Evolutionary conservation across 2,888 invertebrate genomes (phyloP).

Genomic region (Homarus gammarus): DNA sequence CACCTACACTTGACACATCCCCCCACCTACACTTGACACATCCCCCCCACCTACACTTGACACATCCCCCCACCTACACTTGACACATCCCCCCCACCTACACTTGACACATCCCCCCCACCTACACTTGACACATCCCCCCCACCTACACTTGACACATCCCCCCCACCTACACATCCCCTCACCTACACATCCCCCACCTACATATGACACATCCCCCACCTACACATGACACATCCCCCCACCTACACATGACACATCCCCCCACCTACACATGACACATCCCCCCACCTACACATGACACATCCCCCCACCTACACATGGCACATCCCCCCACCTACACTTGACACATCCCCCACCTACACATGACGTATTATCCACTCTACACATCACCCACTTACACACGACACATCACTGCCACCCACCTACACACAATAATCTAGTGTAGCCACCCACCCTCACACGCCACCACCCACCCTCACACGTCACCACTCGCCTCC

Average conservation of each 20-base stretch:
- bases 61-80: neutral
- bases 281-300: neutral
- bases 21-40: neutral
- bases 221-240: neutral
- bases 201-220: neutral
- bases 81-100: neutral
- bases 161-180: neutral
- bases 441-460: too few relatives aligned
- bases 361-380: too few relatives aligned
- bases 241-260: neutral
- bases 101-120: neutral
- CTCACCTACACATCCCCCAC: neutral
- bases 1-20: neutral
- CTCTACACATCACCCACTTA: too few relatives aligned
- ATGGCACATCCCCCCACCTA: neutral
- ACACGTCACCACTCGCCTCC: too few relatives aligned
- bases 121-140: neutral
- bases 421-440: too few relatives aligned
- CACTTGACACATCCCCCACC: neutral
- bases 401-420: too few relatives aligned
- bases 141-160: neutral
- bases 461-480: too few relatives aligned
- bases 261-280: neutral
- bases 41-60: neutral
- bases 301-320: neutral